Conservation (phyloP, 2,888 invertebrate species). For the Philhelius pedissequus region DNA sequence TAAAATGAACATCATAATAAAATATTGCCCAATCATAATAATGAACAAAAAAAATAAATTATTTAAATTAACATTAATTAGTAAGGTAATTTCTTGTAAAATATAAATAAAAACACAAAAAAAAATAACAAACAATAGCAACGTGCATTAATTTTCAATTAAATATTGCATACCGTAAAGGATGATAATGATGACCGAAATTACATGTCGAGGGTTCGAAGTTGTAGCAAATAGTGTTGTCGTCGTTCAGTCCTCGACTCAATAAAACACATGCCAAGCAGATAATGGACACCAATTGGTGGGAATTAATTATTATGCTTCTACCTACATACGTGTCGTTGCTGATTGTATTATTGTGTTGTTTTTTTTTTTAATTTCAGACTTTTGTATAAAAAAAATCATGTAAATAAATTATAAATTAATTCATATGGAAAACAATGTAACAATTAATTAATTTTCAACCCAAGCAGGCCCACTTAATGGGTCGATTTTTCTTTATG, state of each 20-base stretch:
- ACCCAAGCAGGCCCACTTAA: slow-evolving; percentile 26
- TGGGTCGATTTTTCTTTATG: not conserved
- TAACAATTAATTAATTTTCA: slow-evolving; percentile 62
- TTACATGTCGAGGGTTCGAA: not conserved
- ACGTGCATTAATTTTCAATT: not conserved
- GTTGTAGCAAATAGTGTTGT: not conserved
- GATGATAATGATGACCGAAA: slow-evolving; percentile 20
- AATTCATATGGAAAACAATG: slow-evolving; percentile 58
- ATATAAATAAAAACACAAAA: not conserved
- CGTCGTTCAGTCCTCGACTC: slow-evolving; percentile 19
- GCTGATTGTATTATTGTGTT: slow-evolving; percentile 3
- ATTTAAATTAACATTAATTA: slow-evolving; percentile 50
- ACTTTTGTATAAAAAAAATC: slow-evolving; percentile 44
- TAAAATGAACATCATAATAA: not conserved
- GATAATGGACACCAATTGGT: slow-evolving; percentile 47
- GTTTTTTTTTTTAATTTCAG: not conserved
- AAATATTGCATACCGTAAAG: not conserved
- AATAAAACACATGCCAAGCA: slow-evolving; percentile 45
- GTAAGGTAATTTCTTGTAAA: slow-evolving; percentile 55
- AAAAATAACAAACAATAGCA: slow-evolving; percentile 7
- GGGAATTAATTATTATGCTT: slow-evolving; percentile 44
- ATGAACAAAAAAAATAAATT: slow-evolving; percentile 20
- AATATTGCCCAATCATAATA: slow-evolving; percentile 55
- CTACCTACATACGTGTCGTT: slow-evolving; percentile 25
- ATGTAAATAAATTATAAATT: slow-evolving; percentile 60